Evolutionary conservation across 2,888 invertebrate genomes (phyloP), one percentile per base, ranked within the genome.

Genomic region (Spodoptera exigua): DNA sequence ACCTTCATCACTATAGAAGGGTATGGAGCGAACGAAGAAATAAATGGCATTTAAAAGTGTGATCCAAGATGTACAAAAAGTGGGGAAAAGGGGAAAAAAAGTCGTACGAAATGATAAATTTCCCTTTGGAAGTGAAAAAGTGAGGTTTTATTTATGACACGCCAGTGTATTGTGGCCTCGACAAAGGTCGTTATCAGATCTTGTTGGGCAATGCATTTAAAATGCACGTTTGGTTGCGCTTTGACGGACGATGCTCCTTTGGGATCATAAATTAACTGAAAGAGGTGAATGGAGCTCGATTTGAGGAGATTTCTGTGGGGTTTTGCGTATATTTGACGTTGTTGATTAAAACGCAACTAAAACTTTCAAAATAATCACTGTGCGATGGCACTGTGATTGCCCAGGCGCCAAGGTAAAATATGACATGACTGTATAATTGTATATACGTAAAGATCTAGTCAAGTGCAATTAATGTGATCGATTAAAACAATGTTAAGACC

Each of bases 31-130:
- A 90, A 86, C 83, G 83, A 83, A 61, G 84, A 89, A 90, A 92
- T 93, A 92, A 93, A 93, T 92, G 90, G 86, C 87, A 86, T 90
- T 92, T 88, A 90, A 91, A 93, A 90, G 92, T 91, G 92, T 92
- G 91, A 93, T 92, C 87, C 88, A 89, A 93, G 92, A 91, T 90
- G 91, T 90, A 90, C 89, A 90, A 90, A 91, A 90, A 86, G 82
- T 83, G 82, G 80, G 83, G 81, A 86, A 81, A 85, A 81, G 79
- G 82, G 83, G 84, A 87, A 89, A 91, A 75, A 91, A 92, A 87
- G 80, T 84, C 81, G 80, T 83, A 86, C 86, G 85, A 92, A 92
- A 93, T 93, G 92, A 93, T 93, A 92, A 92, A 93, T 91, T 89
- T 86, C 89, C 86, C 83, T 74, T 84, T 87, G 85, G 86, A 87